Evolutionary conservation across 2,797 vertebrate genomes (phyloP).

Genomic region (Brotula barbata): DNA sequence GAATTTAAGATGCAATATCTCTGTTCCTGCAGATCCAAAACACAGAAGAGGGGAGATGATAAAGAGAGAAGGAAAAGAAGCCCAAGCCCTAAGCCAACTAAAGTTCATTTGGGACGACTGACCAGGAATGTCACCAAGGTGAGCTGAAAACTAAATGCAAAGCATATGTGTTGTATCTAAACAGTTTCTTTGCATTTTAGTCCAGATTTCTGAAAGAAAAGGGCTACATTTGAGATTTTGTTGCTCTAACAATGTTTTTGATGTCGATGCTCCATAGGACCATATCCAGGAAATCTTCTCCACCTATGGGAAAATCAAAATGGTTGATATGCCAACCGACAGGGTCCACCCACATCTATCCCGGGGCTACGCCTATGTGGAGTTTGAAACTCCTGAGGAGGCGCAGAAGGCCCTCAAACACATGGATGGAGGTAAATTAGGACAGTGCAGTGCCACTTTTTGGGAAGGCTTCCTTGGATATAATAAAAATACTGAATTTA

Average conservation of each 20-base stretch:
- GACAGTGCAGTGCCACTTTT: too few species aligned
- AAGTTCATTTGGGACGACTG: slow-evolving; percentile 92
- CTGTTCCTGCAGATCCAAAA: slow-evolving; percentile 84
- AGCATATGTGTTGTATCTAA: background rate
- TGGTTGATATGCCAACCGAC: slow-evolving; percentile 92
- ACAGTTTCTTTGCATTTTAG: too few species aligned
- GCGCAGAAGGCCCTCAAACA: slow-evolving; percentile 94
- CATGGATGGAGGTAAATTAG: slow-evolving; percentile 90
- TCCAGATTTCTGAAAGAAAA: too few species aligned
- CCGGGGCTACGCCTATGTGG: slow-evolving; percentile 91
- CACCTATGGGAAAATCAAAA: slow-evolving; percentile 94
- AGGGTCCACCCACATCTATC: slow-evolving; percentile 88
- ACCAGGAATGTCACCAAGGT: slow-evolving; percentile 98
- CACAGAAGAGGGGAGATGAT: slow-evolving; percentile 91
- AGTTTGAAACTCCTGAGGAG: slow-evolving; percentile 92
- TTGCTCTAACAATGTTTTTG: background rate
- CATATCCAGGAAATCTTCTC: slow-evolving; percentile 97
- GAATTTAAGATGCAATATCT: background rate
- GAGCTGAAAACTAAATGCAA: slow-evolving; percentile 6
- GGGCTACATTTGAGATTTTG: background rate
- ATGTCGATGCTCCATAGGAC: slow-evolving; percentile 76
- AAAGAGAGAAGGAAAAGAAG: slow-evolving; percentile 93
- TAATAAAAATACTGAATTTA: too few species aligned
- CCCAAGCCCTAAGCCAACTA: slow-evolving; percentile 92
- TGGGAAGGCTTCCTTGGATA: too few species aligned